These are phyloP conservation scores for Pygathrix nemaeus DNA, from an alignment of 2,113 vertebrate species.

Conservation along the genomic window DNA sequence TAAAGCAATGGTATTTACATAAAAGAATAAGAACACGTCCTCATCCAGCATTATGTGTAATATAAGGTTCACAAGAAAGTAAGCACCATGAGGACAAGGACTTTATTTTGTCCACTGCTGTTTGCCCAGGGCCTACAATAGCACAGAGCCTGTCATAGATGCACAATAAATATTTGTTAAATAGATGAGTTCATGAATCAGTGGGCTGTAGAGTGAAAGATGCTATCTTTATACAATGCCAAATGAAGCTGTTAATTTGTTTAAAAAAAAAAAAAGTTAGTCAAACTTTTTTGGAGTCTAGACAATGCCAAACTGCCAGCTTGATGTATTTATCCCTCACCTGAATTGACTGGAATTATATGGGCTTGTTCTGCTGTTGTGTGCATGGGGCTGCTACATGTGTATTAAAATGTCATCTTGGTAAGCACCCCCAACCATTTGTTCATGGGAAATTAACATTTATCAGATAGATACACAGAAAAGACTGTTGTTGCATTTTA, in stretches of 20 bases:
- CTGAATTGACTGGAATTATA: neutral
- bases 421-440: neutral
- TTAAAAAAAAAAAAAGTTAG: neutral
- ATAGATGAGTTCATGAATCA: neutral
- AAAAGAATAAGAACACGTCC: neutral
- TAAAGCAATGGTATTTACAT: neutral
- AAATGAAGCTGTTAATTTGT: neutral
- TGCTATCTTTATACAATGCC: neutral
- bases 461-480: conserved; percentile 15
- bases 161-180: neutral
- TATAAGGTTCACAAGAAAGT: neutral
- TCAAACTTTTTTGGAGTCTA: neutral
- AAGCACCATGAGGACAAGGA: neutral
- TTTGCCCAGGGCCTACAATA: neutral
- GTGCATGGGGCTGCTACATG: neutral
- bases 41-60: neutral
- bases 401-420: neutral
- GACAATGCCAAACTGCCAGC: neutral
- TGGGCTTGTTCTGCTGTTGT: neutral
- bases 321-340: neutral
- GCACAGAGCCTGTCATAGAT: neutral
- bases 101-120: neutral
- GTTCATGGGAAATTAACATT: neutral
- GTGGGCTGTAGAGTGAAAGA: neutral
- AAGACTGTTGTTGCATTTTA: conserved; percentile 22